These are phyloP conservation scores for Microcebus lehilahytsara DNA, from an alignment of 2,113 vertebrate species.

Conservation along the genomic window DNA sequence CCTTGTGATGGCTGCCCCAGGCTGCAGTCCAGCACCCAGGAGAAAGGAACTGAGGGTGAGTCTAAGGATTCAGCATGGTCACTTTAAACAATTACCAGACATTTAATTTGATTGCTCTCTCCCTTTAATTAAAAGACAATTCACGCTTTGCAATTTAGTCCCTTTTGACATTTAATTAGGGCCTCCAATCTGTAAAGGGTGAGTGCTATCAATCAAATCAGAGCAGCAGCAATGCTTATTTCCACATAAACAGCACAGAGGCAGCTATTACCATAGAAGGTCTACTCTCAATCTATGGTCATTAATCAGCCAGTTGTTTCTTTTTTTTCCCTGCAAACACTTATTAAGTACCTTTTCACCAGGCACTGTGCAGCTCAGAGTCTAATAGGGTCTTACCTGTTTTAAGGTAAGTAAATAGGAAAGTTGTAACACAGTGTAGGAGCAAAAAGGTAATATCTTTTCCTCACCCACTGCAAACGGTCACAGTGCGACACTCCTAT, in stretches of 20 bases:
- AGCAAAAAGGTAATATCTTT: neutral
- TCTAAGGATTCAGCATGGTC: neutral
- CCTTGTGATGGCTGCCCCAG: neutral
- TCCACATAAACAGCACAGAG: constrained; percentile 1
- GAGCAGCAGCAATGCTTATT: neutral
- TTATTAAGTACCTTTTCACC: neutral
- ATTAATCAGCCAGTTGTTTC: neutral
- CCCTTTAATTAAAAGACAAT: constrained; percentile 58
- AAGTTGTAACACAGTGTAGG: neutral
- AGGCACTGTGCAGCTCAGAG: neutral
- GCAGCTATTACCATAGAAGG: neutral
- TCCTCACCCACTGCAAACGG: neutral
- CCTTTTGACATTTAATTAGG: constrained; percentile 64
- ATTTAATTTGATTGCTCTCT: constrained; percentile 46
- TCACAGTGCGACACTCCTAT: neutral
- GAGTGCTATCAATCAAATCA: constrained; percentile 46
- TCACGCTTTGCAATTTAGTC: constrained; percentile 31
- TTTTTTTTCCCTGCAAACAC: neutral
- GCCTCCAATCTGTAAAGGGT: constrained; percentile 20
- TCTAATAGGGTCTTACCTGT: neutral
- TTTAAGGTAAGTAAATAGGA: neutral
- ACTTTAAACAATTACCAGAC: constrained; percentile 46
- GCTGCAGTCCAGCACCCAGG: neutral
- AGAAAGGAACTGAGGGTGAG: neutral
- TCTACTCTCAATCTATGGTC: neutral